Percentiles rank a stretch among this genome's conserved stretches.
Evolutionary conservation across 2,797 vertebrate species (phyloP).

Genomic region (Poecilia wingei): DNA sequence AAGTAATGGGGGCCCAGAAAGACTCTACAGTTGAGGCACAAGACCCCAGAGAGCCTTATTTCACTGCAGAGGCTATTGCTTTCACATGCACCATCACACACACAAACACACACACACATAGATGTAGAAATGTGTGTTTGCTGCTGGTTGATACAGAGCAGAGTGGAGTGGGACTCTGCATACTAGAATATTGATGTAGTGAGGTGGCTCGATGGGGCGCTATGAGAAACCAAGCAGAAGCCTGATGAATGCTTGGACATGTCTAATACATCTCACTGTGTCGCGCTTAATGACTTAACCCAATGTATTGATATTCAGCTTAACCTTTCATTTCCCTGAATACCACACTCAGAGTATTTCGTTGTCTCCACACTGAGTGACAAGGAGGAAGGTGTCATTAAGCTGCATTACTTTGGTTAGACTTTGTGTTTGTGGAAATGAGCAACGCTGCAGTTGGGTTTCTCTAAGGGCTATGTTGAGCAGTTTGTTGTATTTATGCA

Average conservation of each 20-base stretch:
- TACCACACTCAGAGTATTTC: slow-evolving; percentile 45
- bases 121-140: slow-evolving; percentile 19
- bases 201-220: slow-evolving; percentile 53
- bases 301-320: slow-evolving; percentile 68
- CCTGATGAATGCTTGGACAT: slow-evolving; percentile 69
- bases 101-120: background rate
- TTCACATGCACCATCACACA: slow-evolving; percentile 30
- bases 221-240: slow-evolving; percentile 52
- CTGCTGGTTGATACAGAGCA: slow-evolving; percentile 60
- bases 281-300: slow-evolving; percentile 55
- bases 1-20: slow-evolving; percentile 80
- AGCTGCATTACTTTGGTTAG: background rate
- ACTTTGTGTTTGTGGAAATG: background rate
- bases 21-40: slow-evolving; percentile 78
- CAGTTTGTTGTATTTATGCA: background rate
- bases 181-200: slow-evolving; percentile 71
- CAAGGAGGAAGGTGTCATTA: background rate
- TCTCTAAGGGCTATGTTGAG: background rate
- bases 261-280: slow-evolving; percentile 61
- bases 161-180: slow-evolving; percentile 56
- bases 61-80: slow-evolving; percentile 61
- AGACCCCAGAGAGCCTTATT: slow-evolving; percentile 75
- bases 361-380: slow-evolving; percentile 43
- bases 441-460: background rate
- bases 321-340: slow-evolving; percentile 74